Base-by-base conservation (phyloP, 2,113 vertebrate genomes). In the Chloebia gouldiae region DNA sequence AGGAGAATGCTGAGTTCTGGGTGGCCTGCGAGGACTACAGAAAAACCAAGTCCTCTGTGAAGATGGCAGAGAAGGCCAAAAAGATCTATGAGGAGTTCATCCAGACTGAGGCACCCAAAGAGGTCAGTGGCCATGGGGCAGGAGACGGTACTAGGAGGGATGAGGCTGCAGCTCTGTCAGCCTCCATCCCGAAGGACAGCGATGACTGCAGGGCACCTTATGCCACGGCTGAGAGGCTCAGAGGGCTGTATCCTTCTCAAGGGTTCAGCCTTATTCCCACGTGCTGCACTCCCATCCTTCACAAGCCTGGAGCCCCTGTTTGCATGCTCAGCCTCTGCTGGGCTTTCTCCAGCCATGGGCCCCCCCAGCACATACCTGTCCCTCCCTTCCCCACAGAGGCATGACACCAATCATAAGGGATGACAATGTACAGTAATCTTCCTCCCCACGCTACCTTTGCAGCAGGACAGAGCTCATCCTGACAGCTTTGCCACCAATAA, bases 1-100 rank as follows among this genome's bases (percentile, higher is more conserved):
- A 99, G 83, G 99, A 99, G 97, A 99, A 99, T 9, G 86, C 98
- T 0, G 99, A 99, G 97, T 99, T 99, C 96, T 99, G 99, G 99
- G 88, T 98, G 70, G 98, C 99, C 86, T 99, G 99, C 6, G 99
- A 99, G 98, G 98, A 99, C 68, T 99, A 99, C 97, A 99, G 99
- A 97, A 99, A 98, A 97, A 98, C 91, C 96, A 99, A 98, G 94
- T 98, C 98, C 42, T 98, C 98, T 0, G 24, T 96, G 79, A 98
- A 99, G 98, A 98, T 99, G 98, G 96, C 95, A 0, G 86, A 97
- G 95, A 99, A 98, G 81, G 99, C 99, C 83, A 99, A 98, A 95
- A 99, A 98, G 95, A 99, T 99, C 96, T 99, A 99, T 6, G 99
- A 99, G 65, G 99, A 99, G 85, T 99, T 99, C 97, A 99, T 99